Conservation (phyloP, 2,797 vertebrate species). For the Megaceryle alcyon region DNA sequence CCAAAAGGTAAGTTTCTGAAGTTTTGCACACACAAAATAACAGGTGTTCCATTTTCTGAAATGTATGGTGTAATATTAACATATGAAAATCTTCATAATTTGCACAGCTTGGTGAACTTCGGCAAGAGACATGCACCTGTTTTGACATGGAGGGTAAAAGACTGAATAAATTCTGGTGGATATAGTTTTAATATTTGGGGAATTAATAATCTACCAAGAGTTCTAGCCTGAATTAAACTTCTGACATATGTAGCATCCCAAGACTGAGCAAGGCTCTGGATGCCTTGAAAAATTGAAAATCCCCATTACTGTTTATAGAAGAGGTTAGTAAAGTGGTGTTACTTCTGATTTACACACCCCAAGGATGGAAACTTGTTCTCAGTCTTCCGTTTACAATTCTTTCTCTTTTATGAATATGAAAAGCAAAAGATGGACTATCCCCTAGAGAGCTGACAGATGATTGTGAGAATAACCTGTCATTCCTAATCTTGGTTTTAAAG, state of each 20-base stretch:
- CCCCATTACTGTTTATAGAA: neutral
- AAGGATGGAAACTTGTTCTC: neutral
- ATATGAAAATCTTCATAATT: slow-evolving; percentile 3
- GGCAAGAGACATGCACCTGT: neutral
- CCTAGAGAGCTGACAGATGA: slow-evolving; percentile 1
- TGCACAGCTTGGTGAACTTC: slow-evolving; percentile 20
- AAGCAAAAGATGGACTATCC: neutral
- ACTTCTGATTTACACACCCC: neutral
- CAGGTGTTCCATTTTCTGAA: neutral
- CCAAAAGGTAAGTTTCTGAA: slow-evolving; percentile 25
- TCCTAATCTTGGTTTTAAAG: slow-evolving; percentile 45
- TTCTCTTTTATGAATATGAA: neutral
- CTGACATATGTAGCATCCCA: neutral
- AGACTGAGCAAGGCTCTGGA: neutral
- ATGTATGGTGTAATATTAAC: neutral
- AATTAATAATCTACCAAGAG: neutral
- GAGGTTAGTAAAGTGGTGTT: neutral
- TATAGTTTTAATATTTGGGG: neutral
- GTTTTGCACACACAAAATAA: neutral
- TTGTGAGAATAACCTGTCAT: slow-evolving; percentile 52
- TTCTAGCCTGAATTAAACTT: neutral
- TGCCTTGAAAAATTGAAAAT: neutral
- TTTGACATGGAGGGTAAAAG: neutral
- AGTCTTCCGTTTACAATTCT: neutral
- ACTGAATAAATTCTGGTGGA: neutral